A percentile compares a stretch with the other conserved stretches of the same genome.
Conservation (phyloP, 2,113 vertebrate species). For the Boulengeromyrus knoepffleri region DNA sequence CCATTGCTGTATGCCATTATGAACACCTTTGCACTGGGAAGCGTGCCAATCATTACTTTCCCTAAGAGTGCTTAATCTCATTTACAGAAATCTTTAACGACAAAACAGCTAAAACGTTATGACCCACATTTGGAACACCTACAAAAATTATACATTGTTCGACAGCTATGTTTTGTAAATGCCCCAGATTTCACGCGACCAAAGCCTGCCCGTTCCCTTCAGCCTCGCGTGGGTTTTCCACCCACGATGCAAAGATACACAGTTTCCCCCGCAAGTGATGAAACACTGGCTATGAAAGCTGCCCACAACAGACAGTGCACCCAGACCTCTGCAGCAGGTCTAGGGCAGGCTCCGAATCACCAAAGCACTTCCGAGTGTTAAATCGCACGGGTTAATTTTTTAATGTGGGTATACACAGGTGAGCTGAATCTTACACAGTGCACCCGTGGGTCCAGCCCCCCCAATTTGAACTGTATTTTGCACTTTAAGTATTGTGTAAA, state of each 20-base stretch:
- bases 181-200: not conserved
- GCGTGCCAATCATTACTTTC: not conserved
- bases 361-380: not conserved
- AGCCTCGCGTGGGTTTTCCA: not conserved
- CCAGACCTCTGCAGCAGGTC: not conserved
- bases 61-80: not conserved
- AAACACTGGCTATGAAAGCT: not conserved
- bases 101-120: not conserved
- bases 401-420: not conserved
- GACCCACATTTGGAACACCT: not conserved
- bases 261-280: not conserved
- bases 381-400: not conserved
- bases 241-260: not conserved
- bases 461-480: not conserved
- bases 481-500: not conserved
- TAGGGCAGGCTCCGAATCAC: not conserved
- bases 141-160: not conserved
- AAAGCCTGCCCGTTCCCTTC: not conserved
- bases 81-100: not conserved
- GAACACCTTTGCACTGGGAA: not conserved
- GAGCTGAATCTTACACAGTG: not conserved
- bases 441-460: not conserved
- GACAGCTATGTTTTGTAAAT: not conserved
- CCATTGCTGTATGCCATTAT: not conserved
- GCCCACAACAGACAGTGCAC: not conserved